Conservation (phyloP, 1,140 invertebrate species). For the Mesaphorura yosii region DNA sequence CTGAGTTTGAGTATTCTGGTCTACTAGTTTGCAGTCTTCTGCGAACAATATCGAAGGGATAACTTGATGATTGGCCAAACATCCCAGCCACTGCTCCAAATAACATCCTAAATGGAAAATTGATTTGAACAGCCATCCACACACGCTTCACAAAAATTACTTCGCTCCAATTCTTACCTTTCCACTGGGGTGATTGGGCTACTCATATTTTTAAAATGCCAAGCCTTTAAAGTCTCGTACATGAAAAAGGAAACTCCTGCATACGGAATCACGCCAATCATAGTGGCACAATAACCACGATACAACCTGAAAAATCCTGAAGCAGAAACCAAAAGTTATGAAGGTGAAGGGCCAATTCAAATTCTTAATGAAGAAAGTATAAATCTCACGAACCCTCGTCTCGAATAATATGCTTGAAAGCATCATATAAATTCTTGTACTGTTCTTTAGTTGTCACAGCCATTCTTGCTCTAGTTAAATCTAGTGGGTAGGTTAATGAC, state of each 20-base stretch:
- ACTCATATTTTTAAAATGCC: conserved; percentile 54
- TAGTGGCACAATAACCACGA: conserved; percentile 51
- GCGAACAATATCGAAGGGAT: conserved; percentile 55
- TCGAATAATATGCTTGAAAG: conserved; percentile 17
- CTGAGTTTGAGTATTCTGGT: conserved; percentile 32
- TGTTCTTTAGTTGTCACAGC: conserved; percentile 75
- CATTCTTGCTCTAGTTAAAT: conserved; percentile 93
- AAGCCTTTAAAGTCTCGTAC: conserved; percentile 83
- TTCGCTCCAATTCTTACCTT: no score
- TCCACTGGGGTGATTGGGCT: conserved; percentile 4
- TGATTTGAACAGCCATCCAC: no score
- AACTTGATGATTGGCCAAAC: conserved; percentile 83
- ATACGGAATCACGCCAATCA: conserved; percentile 86
- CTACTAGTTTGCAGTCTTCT: conserved; percentile 35
- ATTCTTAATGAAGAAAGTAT: no score
- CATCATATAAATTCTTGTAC: conserved; percentile 46
- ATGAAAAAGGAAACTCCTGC: conserved; percentile 95
- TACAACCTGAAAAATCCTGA: not conserved
- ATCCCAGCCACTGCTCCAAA: conserved; percentile 79
- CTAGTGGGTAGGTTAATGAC: conserved; percentile 86
- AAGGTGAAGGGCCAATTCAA: no score
- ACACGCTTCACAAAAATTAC: no score
- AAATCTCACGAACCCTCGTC: conserved; percentile 21
- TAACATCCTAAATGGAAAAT: no score
- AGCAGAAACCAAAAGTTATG: no score